Base-by-base conservation (phyloP, 2,113 vertebrate genomes). In the Perccottus glenii region DNA sequence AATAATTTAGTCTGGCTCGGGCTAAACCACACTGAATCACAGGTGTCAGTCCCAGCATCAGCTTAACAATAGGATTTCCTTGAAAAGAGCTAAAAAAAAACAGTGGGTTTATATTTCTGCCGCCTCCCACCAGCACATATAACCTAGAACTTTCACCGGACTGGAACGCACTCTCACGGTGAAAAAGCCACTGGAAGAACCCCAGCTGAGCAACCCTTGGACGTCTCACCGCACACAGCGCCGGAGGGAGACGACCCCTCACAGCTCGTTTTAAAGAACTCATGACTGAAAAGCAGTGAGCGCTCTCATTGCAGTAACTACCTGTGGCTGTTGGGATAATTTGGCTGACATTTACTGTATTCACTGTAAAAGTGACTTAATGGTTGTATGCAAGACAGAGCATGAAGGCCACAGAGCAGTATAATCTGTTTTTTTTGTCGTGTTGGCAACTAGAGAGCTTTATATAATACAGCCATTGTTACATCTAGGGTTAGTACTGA, bases 221-320 rank as follows among this genome's bases (percentile, higher is more conserved):
- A 82, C 15, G 36, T 53, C 64, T 70, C 53, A 69, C 88, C 89
- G 85, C 88, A 90, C 86, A 88, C 87, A 81, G 60, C 2, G 74
- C 71, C 12, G 45, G 51, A 70, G 76, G 69, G 68, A 72, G 75
- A 9, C 5, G 44, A 59, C 35, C 67, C 63, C 82, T 80, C 32
- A 1, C 52, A 58, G 68, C 12, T 65, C 19, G 52, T 60, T 48
- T 69, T 74, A 72, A 79, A 75, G 57, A 84, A 87, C 16, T 79
- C 77, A 82, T 78, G 77, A 84, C 76, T 80, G 67, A 64, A 87
- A 72, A 67, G 67, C 42, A 73, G 59, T 16, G 35, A 53, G 52
- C 74, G 63, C 59, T 73, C 67, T 70, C 27, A 69, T 73, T 70
- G 78, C 84, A 76, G 81, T 83, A 83, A 82, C 64, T 81, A 69